A percentile compares a stretch with the other conserved stretches of the same genome.
Evolutionary conservation across 2,888 invertebrate genomes (phyloP).

Genomic region (Rhagonycha fulva): DNA sequence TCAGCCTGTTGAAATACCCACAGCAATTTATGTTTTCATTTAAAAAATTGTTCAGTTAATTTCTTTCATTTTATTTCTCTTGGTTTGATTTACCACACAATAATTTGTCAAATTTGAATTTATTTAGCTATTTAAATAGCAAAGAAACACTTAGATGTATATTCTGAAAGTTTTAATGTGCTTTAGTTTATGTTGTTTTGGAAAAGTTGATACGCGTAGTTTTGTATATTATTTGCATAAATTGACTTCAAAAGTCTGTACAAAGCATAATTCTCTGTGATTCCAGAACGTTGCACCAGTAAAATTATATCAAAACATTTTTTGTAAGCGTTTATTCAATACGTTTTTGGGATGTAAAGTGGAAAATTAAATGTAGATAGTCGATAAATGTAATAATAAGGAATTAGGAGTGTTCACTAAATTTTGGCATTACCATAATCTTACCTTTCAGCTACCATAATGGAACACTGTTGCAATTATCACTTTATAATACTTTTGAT

Average conservation of each 20-base stretch:
- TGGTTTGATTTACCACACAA: neutral
- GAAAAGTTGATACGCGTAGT: neutral
- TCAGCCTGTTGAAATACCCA: neutral
- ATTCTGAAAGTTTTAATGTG: neutral
- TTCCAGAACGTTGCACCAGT: neutral
- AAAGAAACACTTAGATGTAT: neutral
- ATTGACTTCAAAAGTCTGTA: neutral
- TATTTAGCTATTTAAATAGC: neutral
- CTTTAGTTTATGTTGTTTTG: neutral
- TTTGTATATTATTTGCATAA: neutral
- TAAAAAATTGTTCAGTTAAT: neutral
- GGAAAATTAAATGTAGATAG: conserved; percentile 15
- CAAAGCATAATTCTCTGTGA: neutral
- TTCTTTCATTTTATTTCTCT: neutral
- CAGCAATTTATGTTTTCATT: neutral
- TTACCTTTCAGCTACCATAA: conserved; percentile 18
- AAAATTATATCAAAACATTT: conserved; percentile 8
- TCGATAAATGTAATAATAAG: conserved; percentile 15
- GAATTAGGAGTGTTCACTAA: conserved; percentile 22
- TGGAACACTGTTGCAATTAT: neutral
- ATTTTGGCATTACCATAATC: conserved; percentile 13
- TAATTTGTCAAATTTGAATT: neutral
- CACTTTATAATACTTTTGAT: neutral
- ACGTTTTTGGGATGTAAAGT: conserved; percentile 8
- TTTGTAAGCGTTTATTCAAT: conserved; percentile 11